Evolutionary conservation across 2,888 invertebrate species (phyloP), one percentile per base, ranked within the genome.

Genomic region (Aporophyla nigra): DNA sequence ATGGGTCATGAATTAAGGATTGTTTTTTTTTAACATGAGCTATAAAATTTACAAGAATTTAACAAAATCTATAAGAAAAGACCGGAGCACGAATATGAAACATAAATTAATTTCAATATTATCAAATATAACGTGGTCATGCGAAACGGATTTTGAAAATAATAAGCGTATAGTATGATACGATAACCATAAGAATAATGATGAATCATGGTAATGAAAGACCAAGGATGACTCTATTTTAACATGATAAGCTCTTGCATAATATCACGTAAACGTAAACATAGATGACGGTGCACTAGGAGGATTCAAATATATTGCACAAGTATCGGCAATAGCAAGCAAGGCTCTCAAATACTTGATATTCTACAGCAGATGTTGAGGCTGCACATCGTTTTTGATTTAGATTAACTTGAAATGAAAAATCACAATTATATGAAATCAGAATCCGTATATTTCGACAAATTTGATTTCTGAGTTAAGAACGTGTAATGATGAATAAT

Each of bases 321-420:
- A 78, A 82, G 63, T 77, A 71, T 74, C 59, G 69, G 83, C 63
- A 78, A 78, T 74, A 78, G 4, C 74, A 65, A 74, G 43, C 67
- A 77, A 77, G 70, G 70, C 56, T 24, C 2, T 53, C 21, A 56
- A n/a, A 40, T 49, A 65, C 40, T 56, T 53, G 5, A 27, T 73
- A 67, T 65, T 59, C 46, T 54, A 24, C 19, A 46, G 6, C 27
- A 62, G 14, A 53, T 21, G 19, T 54, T 49, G 5, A 46, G 12
- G 7, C 46, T 61, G 43, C n/a, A 66, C 49, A 56, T 46, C 9
- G 10, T 2, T 49, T 40, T 19, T 12, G 40, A 53, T 61, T 40
- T 24, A 14, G n/a, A 14, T 46, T 21, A 53, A 53, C 6, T 33
- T 58, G 16, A 40, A 24, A 46, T n/a, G 5, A 51, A 40, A 46